phyloP scores from a whole-genome alignment of 1,140 invertebrate species.

The Aporrectodea caliginosa region DNA sequence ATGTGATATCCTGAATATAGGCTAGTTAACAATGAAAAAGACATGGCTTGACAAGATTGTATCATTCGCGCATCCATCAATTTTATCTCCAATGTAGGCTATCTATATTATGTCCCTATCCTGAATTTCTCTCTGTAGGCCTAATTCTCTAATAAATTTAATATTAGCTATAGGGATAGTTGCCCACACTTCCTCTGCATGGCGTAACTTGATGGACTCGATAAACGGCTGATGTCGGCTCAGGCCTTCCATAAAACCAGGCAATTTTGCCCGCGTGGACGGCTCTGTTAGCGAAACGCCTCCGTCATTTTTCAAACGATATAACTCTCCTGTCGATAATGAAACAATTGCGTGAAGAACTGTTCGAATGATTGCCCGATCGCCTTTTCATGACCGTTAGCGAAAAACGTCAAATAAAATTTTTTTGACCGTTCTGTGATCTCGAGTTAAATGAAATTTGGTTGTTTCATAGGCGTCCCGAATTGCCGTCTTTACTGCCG shows the following conservation, averaged over 20 bases:
- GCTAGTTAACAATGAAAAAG: too few species aligned
- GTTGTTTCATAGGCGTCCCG: neutral
- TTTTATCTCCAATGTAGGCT: too few species aligned
- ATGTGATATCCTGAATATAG: too few species aligned
- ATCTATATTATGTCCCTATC: too few species aligned
- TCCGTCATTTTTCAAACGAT: neutral
- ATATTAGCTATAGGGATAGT: too few species aligned
- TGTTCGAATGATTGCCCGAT: neutral
- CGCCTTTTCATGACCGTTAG: constrained; percentile 1
- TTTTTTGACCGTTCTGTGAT: neutral
- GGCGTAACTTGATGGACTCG: too few species aligned
- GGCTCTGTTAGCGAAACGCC: neutral
- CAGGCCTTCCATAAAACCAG: neutral
- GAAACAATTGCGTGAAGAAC: neutral
- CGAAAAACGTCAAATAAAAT: neutral
- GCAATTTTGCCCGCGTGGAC: neutral
- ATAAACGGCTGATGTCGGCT: neutral
- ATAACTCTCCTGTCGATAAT: neutral
- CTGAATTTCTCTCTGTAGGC: too few species aligned
- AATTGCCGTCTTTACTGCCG: neutral
- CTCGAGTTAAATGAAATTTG: neutral
- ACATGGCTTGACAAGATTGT: too few species aligned
- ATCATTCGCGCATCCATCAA: too few species aligned
- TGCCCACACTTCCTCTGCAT: too few species aligned
- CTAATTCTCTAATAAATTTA: too few species aligned